Evolutionary conservation across 2,113 vertebrate species (phyloP).

Genomic region (Lophotis ruficrista): DNA sequence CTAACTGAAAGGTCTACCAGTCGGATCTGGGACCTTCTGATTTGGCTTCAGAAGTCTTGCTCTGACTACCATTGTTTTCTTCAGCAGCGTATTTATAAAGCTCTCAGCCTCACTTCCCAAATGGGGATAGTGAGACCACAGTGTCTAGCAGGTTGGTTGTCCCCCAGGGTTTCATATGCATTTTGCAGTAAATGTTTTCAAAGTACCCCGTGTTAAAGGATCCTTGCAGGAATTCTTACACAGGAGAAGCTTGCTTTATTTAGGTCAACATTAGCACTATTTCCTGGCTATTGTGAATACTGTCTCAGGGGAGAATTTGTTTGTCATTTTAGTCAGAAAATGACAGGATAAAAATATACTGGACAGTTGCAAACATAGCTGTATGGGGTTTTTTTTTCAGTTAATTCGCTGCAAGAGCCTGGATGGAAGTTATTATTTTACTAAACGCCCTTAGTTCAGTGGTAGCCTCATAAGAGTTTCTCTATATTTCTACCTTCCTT

Average conservation of each 20-base stretch:
- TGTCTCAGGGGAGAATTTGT: conserved; percentile 37
- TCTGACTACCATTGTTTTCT: neutral
- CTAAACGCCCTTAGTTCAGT: neutral
- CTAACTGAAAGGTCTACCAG: neutral
- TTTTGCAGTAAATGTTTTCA: conserved; percentile 36
- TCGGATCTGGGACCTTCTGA: neutral
- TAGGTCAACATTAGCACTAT: conserved; percentile 53
- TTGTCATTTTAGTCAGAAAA: conserved; percentile 58
- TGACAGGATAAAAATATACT: conserved; percentile 29
- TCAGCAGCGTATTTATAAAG: neutral
- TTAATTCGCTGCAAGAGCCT: neutral
- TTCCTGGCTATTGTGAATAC: conserved; percentile 43
- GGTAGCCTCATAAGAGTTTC: neutral
- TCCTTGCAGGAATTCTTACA: conserved; percentile 34
- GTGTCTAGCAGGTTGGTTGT: conserved; percentile 4
- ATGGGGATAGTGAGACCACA: neutral
- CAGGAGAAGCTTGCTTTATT: conserved; percentile 39
- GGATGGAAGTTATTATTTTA: neutral
- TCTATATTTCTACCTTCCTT: neutral
- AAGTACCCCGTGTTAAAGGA: conserved; percentile 12
- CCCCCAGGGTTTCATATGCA: neutral
- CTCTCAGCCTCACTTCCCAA: neutral
- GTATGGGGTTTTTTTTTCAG: neutral
- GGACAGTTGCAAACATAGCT: neutral
- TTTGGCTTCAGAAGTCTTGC: neutral